Percentiles rank a stretch among this genome's conserved stretches.
These are phyloP conservation scores for Planiliza haematocheilus DNA, from an alignment of 2,113 vertebrate genomes.

Conservation along the genomic window DNA sequence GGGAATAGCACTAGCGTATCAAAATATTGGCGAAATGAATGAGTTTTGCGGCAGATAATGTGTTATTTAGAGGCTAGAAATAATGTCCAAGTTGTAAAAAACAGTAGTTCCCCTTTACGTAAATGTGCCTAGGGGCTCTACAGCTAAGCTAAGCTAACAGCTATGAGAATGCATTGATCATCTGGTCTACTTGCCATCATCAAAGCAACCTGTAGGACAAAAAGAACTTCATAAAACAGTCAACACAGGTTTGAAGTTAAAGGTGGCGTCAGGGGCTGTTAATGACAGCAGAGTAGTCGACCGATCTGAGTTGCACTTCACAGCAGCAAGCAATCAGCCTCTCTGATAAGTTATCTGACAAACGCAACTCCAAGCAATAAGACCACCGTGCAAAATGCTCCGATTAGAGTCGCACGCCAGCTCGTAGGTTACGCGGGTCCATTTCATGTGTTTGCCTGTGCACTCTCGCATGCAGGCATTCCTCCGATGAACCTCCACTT, in stretches of 20 bases:
- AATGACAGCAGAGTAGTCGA: conserved; percentile 17
- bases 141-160: background rate
- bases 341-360: conserved; percentile 65
- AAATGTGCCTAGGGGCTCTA: too few relatives aligned
- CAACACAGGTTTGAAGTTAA: conserved; percentile 4
- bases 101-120: too few relatives aligned
- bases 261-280: conserved; percentile 21
- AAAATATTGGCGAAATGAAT: too few relatives aligned
- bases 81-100: too few relatives aligned
- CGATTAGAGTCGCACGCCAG: conserved; percentile 14
- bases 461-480: conserved; percentile 27
- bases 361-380: conserved; percentile 57
- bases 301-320: conserved; percentile 16
- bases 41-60: too few relatives aligned
- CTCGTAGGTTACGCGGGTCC: background rate
- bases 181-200: background rate
- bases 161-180: background rate
- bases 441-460: background rate
- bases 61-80: too few relatives aligned
- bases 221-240: conserved; percentile 8
- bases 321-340: conserved; percentile 55
- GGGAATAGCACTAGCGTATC: too few relatives aligned
- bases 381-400: conserved; percentile 64
- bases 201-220: background rate
- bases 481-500: conserved; percentile 39